Evolutionary conservation across 1,140 invertebrate species (phyloP).

Genomic region (Eurosta solidaginis): DNA sequence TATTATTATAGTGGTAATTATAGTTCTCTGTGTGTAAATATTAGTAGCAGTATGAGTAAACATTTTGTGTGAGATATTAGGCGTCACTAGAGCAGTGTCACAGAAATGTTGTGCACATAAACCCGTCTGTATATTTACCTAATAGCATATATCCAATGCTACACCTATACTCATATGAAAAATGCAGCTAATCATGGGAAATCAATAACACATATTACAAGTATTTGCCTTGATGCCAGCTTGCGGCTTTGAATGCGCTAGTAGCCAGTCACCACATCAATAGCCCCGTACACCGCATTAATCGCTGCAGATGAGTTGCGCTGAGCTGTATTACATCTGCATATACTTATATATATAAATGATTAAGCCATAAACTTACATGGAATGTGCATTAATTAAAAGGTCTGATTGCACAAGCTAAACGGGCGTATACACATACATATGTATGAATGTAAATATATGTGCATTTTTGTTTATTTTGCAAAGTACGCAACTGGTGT

Average conservation of each 20-base stretch:
- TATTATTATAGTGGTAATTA: background rate
- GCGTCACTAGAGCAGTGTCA: background rate
- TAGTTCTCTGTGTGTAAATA: background rate
- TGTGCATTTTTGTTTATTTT: background rate
- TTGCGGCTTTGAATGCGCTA: background rate
- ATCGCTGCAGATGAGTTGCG: background rate
- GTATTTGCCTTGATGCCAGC: background rate
- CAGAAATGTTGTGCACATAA: background rate
- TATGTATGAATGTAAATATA: background rate
- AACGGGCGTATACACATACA: background rate
- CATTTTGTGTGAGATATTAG: background rate
- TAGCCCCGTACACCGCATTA: background rate
- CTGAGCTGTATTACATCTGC: background rate
- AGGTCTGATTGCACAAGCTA: constrained; percentile 7
- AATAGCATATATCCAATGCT: background rate
- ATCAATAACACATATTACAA: background rate
- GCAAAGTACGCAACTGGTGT: too few relatives aligned
- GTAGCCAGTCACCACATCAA: background rate
- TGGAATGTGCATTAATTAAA: constrained; percentile 22
- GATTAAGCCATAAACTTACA: background rate
- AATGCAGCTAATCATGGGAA: background rate
- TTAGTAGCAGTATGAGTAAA: too few relatives aligned
- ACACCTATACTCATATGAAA: background rate
- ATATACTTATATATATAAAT: too few relatives aligned
- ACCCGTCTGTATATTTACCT: background rate